Evolutionary conservation across 2,888 invertebrate species (phyloP), one percentile per base, ranked within the genome.

Genomic region (Platycheirus rosarum): DNA sequence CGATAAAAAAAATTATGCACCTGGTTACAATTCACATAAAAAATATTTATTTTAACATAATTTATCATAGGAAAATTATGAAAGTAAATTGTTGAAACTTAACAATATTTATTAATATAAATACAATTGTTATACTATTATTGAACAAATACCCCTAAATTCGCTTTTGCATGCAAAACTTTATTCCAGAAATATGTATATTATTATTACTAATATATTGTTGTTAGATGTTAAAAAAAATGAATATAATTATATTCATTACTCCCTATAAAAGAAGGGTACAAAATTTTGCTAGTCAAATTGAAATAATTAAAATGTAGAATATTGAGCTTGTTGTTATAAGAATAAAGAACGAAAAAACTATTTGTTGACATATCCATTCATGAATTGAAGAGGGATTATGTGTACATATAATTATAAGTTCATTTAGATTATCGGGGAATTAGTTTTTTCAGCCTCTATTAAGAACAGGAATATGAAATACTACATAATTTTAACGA

Each of bases 21-120:
- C 71, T 86, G 85, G 85, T 85, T 84, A 85, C 84, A 86, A 86
- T 84, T 84, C 85, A 84, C 85, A 85, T 53, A 62, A 62, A 71
- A 26, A 79, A 46, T n/a, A 55, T 49, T 62, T 79, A 44, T 42
- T 62, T 78, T 20, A 53, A 42, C 49, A 69, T 23, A 48, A 74
- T 73, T 55, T 51, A 55, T 82, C 69, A 46, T 57, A 26, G 8
- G 35, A 62, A 66, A 73, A 60, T 14, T 8, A 44, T 13, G 14
- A 44, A 35, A 32, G 18, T 16, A 48, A 42, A 29, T 49, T 53
- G 44, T 13, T 55, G 20, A 42, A 66, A 51, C 14, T 48, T 23
- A 13, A n/a, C n/a, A n/a, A 23, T 57, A 62, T 13, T 29, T 20
- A 68, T 40, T 26, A 55, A 40, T 46, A 44, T 23, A 9, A 48